Conservation (phyloP, 2,113 vertebrate genomes). For the Nesospiza acunhae region DNA sequence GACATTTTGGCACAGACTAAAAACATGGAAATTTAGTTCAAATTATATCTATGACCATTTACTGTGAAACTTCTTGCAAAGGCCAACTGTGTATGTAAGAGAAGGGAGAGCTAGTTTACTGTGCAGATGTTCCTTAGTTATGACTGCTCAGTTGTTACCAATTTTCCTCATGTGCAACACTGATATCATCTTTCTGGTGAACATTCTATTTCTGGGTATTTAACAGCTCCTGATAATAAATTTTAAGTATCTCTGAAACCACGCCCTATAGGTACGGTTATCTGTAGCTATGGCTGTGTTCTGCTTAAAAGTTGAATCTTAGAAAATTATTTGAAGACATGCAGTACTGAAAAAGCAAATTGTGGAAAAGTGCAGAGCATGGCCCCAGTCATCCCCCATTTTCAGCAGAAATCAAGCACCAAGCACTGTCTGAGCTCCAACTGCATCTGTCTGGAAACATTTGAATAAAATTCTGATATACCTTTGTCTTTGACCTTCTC, state of each 20-base stretch:
- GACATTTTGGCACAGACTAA: constrained; percentile 62
- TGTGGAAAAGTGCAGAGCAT: neutral
- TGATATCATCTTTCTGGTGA: neutral
- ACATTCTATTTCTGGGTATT: neutral
- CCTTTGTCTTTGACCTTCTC: constrained; percentile 28
- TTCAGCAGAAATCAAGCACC: neutral
- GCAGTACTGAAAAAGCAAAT: neutral
- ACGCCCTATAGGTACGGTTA: neutral
- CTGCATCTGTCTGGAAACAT: neutral
- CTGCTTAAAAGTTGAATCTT: neutral
- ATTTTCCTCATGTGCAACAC: neutral
- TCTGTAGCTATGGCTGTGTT: neutral
- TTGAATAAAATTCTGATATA: neutral
- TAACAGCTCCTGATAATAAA: neutral
- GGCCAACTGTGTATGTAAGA: neutral
- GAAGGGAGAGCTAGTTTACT: neutral
- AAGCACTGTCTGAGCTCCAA: neutral
- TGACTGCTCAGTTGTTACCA: neutral
- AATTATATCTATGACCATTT: neutral
- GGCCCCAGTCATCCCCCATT: neutral
- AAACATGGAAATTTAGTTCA: neutral
- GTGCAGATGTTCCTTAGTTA: neutral
- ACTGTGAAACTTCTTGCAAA: neutral
- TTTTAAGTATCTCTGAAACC: neutral
- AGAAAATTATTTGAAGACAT: neutral